phyloP scores from a whole-genome alignment of 2,797 vertebrate species.

The Gallirallus australis region DNA sequence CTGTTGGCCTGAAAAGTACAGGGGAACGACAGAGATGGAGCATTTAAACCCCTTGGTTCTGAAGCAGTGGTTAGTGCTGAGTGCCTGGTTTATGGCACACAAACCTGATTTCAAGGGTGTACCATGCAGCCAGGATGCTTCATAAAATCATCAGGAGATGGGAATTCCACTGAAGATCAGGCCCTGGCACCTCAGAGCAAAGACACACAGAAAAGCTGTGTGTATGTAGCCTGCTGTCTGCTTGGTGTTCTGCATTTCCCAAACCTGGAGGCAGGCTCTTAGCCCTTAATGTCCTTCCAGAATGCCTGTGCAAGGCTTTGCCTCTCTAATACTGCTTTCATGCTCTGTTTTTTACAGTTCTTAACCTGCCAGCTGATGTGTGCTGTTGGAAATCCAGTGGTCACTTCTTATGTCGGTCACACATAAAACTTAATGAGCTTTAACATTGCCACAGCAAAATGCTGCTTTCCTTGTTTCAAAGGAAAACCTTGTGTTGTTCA shows the following conservation, averaged over 20 bases:
- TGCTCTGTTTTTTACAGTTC: neutral
- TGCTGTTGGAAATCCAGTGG: neutral
- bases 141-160: neutral
- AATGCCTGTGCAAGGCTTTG: neutral
- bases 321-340: neutral
- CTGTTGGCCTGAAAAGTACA: neutral
- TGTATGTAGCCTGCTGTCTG: neutral
- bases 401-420: neutral
- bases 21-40: neutral
- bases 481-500: neutral
- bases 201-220: neutral
- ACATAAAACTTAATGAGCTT: neutral
- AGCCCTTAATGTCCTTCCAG: neutral
- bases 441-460: neutral
- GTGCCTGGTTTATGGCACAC: neutral
- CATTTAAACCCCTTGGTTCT: neutral
- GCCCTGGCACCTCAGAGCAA: neutral
- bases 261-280: neutral
- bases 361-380: neutral
- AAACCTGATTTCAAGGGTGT: neutral
- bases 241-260: neutral
- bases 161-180: neutral
- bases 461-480: neutral
- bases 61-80: neutral
- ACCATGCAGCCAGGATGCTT: fast-evolving